Evolutionary conservation across 2,888 invertebrate genomes (phyloP).

Genomic region (Mythimna lalbum): DNA sequence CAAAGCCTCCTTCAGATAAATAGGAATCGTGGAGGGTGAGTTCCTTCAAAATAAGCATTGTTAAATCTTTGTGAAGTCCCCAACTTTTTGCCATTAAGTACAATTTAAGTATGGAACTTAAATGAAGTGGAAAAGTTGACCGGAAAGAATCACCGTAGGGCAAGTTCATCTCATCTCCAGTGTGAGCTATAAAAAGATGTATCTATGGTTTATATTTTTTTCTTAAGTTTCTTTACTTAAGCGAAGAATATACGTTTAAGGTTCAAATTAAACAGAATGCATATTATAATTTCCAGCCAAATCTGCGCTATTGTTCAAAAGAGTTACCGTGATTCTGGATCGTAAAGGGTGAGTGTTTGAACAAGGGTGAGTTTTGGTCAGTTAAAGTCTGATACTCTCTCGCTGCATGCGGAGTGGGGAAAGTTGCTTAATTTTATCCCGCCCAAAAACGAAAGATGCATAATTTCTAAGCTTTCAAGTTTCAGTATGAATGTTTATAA

Average conservation of each 20-base stretch:
- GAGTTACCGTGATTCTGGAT: no score
- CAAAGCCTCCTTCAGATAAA: slow-evolving; percentile 79
- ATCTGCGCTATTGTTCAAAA: no score
- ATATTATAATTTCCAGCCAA: neutral
- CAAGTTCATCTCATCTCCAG: slow-evolving; percentile 64
- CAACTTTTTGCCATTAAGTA: slow-evolving; percentile 88
- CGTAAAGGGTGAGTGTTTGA: no score
- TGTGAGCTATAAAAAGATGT: slow-evolving; percentile 57
- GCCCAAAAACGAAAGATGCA: no score
- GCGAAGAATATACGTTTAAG: slow-evolving; percentile 1
- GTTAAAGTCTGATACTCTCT: no score
- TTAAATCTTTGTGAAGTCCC: slow-evolving; percentile 88
- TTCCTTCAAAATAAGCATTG: slow-evolving; percentile 88
- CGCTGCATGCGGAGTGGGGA: no score
- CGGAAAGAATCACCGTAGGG: slow-evolving; percentile 77
- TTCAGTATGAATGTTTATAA: no score
- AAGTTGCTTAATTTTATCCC: no score
- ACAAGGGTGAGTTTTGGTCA: no score
- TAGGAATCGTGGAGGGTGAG: slow-evolving; percentile 78
- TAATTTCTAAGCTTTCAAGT: no score
- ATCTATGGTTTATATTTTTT: slow-evolving; percentile 31
- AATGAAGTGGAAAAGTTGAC: slow-evolving; percentile 90
- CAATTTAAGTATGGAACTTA: slow-evolving; percentile 89
- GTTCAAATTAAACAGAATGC: slow-evolving; percentile 7
- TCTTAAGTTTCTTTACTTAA: slow-evolving; percentile 10